phyloP scores from a whole-genome alignment of 2,888 invertebrate species.

The Cosmia pyralina region DNA sequence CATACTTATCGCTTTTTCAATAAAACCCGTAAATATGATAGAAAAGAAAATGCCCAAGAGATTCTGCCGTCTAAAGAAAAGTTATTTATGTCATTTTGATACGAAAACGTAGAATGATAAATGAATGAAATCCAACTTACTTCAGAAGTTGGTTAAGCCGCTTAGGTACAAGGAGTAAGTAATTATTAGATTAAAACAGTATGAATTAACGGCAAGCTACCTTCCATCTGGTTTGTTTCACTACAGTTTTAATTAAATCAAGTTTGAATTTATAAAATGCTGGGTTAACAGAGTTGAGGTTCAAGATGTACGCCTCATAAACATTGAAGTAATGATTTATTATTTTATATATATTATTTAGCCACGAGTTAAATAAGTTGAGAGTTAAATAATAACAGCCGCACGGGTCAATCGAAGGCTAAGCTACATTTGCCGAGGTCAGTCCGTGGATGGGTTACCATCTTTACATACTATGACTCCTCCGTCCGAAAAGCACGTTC shows the following conservation, averaged over 20 bases:
- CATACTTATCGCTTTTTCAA: constrained; percentile 32
- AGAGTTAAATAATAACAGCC: no score
- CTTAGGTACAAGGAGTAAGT: constrained; percentile 52
- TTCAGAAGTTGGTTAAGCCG: constrained; percentile 55
- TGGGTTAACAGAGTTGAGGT: background rate
- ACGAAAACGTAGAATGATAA: constrained; percentile 65
- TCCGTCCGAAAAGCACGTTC: no score
- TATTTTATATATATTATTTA: no score
- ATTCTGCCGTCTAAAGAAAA: constrained; percentile 59
- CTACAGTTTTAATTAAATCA: constrained; percentile 39
- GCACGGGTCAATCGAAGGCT: no score
- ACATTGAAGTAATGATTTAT: background rate
- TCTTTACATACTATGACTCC: no score
- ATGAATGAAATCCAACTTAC: constrained; percentile 64
- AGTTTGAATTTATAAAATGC: constrained; percentile 30
- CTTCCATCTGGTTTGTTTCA: constrained; percentile 42
- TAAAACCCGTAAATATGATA: constrained; percentile 33
- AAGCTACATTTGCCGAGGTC: no score
- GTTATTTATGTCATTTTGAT: constrained; percentile 67
- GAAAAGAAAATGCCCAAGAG: constrained; percentile 44
- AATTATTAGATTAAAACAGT: constrained; percentile 63
- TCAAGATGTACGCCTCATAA: background rate
- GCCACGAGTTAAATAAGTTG: no score
- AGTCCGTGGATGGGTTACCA: no score
- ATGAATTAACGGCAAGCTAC: constrained; percentile 50